Base-by-base conservation (phyloP, 2,797 vertebrate species). In the Capromys pilorides region DNA sequence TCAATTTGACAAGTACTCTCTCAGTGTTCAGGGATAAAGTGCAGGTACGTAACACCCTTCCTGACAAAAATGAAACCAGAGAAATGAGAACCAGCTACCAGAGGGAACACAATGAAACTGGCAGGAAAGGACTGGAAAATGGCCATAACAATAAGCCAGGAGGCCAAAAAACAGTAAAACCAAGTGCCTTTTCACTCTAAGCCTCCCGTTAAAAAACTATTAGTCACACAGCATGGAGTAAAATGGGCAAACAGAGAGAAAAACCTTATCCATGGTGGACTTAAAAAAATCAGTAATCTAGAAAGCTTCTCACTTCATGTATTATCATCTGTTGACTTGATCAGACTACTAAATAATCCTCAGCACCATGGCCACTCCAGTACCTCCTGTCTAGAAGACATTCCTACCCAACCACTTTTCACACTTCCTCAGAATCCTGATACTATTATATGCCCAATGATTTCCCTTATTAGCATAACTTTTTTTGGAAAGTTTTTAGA, bases 1-100 rank as follows among this genome's bases (percentile, higher is more conserved):
- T 96, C 93, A 97, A 69, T 94, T 87, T 96, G 94, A 90, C 83
- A 88, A 95, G 90, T 81, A 90, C 22, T 96, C 90, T 93, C 92
- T 94, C 62, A 94, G 69, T 75, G 93, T 84, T 90, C 82, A 81
- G 69, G 64, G 91, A 95, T 94, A 93, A 93, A 97, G 93, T 92
- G 75, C 91, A 97, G 51, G 62, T 51, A 94, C 45, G 61, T 36
- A 90, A 92, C 26, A 33, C 59, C 69, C 67, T 96, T 88, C 69
- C 93, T 96, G 94, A 97, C 90, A 95, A 94, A 96, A 93, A 91
- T 61, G 62, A 96, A 91, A 54, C 89, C 91, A 88, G 64, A 66
- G 49, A 96, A 88, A 91, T 92, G 82, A 97, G 88, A 49, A 69
- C 61, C 86, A 92, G 90, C 84, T 93, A 96, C 95, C 49, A 95